Percentiles rank a stretch among this genome's conserved stretches.
Conservation (phyloP, 2,797 vertebrate species). For the Benthosema pterotum region DNA sequence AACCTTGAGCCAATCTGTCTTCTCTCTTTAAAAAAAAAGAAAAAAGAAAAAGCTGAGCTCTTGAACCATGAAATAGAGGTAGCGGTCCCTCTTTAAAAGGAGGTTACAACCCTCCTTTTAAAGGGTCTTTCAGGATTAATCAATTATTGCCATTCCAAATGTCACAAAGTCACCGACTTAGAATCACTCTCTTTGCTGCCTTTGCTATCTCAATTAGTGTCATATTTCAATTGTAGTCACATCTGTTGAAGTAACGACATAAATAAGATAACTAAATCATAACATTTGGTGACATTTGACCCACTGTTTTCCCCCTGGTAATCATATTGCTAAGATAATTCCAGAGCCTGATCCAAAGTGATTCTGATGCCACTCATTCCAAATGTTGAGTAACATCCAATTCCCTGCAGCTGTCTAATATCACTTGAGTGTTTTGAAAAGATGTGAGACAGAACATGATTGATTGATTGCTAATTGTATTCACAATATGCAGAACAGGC, state of each 20-base stretch:
- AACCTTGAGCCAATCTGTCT: conserved; percentile 76
- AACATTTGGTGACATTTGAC: not conserved
- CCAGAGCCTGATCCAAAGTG: conserved; percentile 31
- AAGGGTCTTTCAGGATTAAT: conserved; percentile 56
- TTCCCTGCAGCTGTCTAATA: conserved; percentile 23
- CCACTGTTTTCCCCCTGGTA: too few relatives aligned
- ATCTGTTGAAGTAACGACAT: not conserved
- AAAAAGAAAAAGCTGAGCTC: conserved; percentile 61
- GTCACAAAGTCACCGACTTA: conserved; percentile 17
- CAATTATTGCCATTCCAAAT: conserved; percentile 58
- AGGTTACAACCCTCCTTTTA: conserved; percentile 67
- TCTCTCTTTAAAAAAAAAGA: conserved; percentile 62
- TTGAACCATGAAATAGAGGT: conserved; percentile 77
- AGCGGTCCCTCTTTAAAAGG: conserved; percentile 61
- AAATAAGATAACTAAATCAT: not conserved
- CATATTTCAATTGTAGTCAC: conserved; percentile 7
- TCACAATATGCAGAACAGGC: too few relatives aligned
- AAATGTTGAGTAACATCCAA: conserved; percentile 13
- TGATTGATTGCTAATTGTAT: too few relatives aligned
- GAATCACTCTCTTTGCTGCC: conserved; percentile 23
- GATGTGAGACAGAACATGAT: conserved; percentile 21
- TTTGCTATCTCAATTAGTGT: conserved; percentile 17
- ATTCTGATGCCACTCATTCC: conserved; percentile 29
- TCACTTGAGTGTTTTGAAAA: conserved; percentile 10
- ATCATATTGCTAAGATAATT: not conserved